Evolutionary conservation across 2,113 vertebrate species (phyloP), one percentile per base, ranked within the genome.

Genomic region (Aptenodytes forsteri): DNA sequence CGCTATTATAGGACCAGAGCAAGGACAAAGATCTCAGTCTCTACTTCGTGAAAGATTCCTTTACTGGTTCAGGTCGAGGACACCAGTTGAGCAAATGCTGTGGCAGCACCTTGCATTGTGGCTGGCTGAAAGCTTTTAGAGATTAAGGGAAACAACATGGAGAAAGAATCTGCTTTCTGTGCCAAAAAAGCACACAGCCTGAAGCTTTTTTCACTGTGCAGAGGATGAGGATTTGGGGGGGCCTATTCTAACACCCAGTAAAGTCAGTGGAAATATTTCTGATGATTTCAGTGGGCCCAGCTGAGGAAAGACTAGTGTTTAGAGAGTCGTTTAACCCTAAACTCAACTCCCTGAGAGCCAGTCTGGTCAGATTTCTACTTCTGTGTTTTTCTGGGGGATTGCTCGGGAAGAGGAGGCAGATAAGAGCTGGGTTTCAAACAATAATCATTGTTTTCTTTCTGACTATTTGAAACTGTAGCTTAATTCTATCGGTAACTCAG

Each of bases 1-100:
- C 27, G 1, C 16, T 22, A 0, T 1, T 16, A 34, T 4, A 32
- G 69, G 40, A 34, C 27, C 21, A 67, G 42, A 69, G 25, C 56
- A 83, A 66, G 65, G 20, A 61, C 10, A 44, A 62, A 47, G 59
- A 32, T 18, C 9, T 26, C 7, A 2, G 10, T 12, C 26, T 79
- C 29, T 16, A 6, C 30, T 64, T 65, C 64, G 20, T 29, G 13
- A 81, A 36, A 34, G 76, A 20, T 21, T 69, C 36, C 30, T 83
- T 36, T 16, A 3, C 42, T 30, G 29, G 10, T 11, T 72, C 52
- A 58, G 52, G 36, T 0, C 78, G 50, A 56, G 26, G 76, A 49
- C 22, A 18, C 18, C 2, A 8, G 66, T 66, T 72, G 17, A 88
- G 70, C 66, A 71, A 93, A 71, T 0, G 1, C 32, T 30, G 34